phyloP scores from a whole-genome alignment of 2,888 invertebrate genomes.

The Galerucella nymphaeae region DNA sequence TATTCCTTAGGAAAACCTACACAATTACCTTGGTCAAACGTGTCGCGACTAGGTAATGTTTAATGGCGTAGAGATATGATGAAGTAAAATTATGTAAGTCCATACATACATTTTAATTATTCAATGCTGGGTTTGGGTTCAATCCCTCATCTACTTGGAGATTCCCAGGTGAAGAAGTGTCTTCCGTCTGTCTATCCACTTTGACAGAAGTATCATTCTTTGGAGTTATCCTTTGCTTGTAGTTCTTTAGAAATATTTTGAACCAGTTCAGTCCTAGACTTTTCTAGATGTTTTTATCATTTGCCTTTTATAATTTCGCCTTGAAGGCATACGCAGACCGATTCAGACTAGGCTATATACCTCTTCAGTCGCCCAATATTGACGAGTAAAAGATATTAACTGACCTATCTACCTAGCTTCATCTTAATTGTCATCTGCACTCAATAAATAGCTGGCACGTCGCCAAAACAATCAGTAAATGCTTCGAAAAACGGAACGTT shows the following conservation, averaged over 20 bases:
- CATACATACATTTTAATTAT: neutral
- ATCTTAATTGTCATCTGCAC: slow-evolving; percentile 21
- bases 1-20: neutral
- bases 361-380: neutral
- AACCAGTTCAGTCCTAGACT: no score
- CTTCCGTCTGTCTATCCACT: no score
- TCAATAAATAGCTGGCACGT: slow-evolving; percentile 33
- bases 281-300: no score
- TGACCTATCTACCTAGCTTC: slow-evolving; percentile 20
- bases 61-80: neutral
- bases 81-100: neutral
- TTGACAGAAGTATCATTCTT: no score
- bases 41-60: neutral
- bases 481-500: slow-evolving; percentile 38
- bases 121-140: no score
- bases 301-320: no score
- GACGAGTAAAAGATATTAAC: neutral
- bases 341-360: neutral
- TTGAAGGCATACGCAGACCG: no score
- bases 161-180: no score
- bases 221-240: no score
- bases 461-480: slow-evolving; percentile 42
- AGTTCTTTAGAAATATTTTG: no score
- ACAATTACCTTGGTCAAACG: neutral
- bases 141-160: no score